Base-by-base conservation (phyloP, 2,113 vertebrate genomes). In the Reinhardtius hippoglossoides region DNA sequence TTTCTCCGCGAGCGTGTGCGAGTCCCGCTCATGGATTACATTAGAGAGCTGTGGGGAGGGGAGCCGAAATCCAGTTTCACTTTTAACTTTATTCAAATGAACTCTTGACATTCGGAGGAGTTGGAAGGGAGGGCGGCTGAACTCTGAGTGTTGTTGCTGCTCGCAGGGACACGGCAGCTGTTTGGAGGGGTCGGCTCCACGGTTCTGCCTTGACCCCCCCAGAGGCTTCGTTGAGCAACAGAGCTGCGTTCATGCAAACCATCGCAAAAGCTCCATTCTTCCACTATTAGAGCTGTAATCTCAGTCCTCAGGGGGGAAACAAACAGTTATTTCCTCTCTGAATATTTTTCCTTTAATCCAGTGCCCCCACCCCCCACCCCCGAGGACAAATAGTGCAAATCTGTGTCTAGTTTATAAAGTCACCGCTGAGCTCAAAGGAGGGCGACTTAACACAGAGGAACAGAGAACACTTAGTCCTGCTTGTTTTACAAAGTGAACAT, bases 51-150 rank as follows among this genome's bases (percentile, higher is more conserved):
- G 5, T 40, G 21, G 55, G 67, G 74, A 64, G 14, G 16, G 58
- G 20, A 63, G 81, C 80, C 80, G 78, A 69, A 75, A 82, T 76
- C 74, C 16, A 50, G 58, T 62, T 67, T 80, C 67, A 59, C 83
- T 90, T 91, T 89, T 82, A 87, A 85, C 80, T 89, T 85, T 77
- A 88, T 87, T 87, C 65, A 86, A 76, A 86, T 91, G 87, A 92
- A 88, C 88, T 84, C 70, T 78, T 86, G 84, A 85, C 80, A 21
- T 76, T 74, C 9, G 20, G 59, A 79, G 24, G 56, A 73, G 75
- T 37, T n/a, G 44, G 78, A 75, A 63, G 65, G 71, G 66, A 63
- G 59, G 27, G 70, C 55, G 12, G 63, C 71, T 80, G 78, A 83
- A 85, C 85, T 78, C 67, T 42, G 74, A 79, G 78, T 61, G 67